Percentiles rank a stretch among this genome's conserved stretches.
These are phyloP conservation scores for Mechanitis messenoides DNA, from an alignment of 2,888 invertebrate genomes.

Conservation along the genomic window DNA sequence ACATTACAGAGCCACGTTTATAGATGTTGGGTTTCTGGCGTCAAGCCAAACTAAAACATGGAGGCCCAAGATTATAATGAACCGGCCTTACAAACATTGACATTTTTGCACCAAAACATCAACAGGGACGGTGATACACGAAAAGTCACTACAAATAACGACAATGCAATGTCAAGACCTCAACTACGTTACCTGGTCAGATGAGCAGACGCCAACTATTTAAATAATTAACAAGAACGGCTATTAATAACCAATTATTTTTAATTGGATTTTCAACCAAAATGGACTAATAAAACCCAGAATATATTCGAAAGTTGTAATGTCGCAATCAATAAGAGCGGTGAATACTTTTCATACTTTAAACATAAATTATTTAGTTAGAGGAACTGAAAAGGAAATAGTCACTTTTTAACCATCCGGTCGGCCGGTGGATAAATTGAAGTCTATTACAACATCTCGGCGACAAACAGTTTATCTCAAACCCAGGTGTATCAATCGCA, in stretches of 20 bases:
- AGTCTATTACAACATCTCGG: constrained; percentile 39
- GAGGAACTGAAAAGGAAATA: constrained; percentile 45
- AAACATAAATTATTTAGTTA: constrained; percentile 19
- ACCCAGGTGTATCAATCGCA: constrained; percentile 31
- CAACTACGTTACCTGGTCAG: constrained; percentile 12
- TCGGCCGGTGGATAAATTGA: constrained; percentile 51
- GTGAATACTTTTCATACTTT: constrained; percentile 2
- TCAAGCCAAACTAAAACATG: constrained; percentile 55
- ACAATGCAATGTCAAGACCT: constrained; percentile 28
- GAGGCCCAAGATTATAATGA: constrained; percentile 31
- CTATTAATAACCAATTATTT: neutral
- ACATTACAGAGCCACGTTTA: constrained; percentile 16
- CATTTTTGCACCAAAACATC: constrained; percentile 36
- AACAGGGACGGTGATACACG: constrained; percentile 15
- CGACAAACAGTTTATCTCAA: constrained; percentile 28
- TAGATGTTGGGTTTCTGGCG: constrained; percentile 46
- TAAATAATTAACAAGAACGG: neutral
- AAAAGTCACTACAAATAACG: constrained; percentile 22
- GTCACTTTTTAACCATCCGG: constrained; percentile 56
- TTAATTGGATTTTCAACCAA: neutral
- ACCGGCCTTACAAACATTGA: constrained; percentile 18
- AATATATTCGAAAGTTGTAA: neutral
- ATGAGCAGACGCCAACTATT: constrained; percentile 11
- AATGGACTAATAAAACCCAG: neutral
- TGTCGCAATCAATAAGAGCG: neutral